These are phyloP conservation scores for Stenodera caucasica DNA, from an alignment of 2,888 invertebrate genomes.

Conservation along the genomic window DNA sequence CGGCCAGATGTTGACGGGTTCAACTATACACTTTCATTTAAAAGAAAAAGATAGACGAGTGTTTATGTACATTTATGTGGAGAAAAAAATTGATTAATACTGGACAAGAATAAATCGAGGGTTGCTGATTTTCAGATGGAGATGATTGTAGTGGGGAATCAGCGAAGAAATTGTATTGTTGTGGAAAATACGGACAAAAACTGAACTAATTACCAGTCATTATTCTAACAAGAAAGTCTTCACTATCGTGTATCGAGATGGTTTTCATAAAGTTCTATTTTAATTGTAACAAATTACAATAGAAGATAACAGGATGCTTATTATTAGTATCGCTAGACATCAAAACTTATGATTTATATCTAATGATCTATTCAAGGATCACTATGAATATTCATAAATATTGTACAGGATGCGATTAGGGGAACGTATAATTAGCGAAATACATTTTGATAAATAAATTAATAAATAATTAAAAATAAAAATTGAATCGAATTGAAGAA, in stretches of 20 bases:
- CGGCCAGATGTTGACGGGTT: conserved; percentile 38
- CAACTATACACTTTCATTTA: too few relatives aligned
- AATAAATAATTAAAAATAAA: too few relatives aligned
- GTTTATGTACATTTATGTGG: neutral
- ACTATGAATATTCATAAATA: neutral
- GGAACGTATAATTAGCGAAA: conserved; percentile 4
- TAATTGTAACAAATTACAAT: conserved; percentile 7
- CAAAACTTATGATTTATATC: conserved; percentile 4
- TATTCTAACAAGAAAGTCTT: neutral
- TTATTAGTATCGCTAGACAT: conserved; percentile 4
- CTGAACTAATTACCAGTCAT: neutral
- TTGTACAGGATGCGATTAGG: conserved; percentile 2
- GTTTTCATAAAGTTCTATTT: conserved; percentile 3
- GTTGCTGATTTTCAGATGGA: too few relatives aligned
- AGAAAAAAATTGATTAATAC: conserved; percentile 1
- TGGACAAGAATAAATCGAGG: neutral
- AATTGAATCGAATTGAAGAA: neutral
- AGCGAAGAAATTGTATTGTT: too few relatives aligned
- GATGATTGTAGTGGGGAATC: too few relatives aligned
- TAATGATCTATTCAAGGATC: neutral
- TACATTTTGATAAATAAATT: neutral
- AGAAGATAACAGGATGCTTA: conserved; percentile 5
- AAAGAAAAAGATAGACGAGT: neutral
- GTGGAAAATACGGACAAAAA: conserved; percentile 1
- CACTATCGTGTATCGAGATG: neutral